Evolutionary conservation across 30 jellyfish, hydroid and myxozoan species (phyloP).

Genomic region (Clytia hemisphaerica): DNA sequence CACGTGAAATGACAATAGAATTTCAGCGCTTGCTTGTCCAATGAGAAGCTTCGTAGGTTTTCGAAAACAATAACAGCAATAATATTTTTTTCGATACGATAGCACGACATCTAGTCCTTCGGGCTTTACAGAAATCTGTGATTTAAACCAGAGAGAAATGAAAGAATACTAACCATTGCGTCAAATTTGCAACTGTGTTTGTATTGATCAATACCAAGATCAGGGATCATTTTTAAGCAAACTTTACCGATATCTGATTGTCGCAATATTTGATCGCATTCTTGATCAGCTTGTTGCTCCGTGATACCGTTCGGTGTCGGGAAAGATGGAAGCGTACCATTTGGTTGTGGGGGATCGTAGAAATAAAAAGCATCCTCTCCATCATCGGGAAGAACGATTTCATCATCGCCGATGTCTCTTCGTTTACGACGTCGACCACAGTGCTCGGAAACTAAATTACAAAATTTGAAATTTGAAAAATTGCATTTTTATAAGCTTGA

Average conservation of each 20-base stretch:
- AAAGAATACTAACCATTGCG: too few species aligned
- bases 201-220: slow-evolving; percentile 24
- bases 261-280: slow-evolving; percentile 14
- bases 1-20: too few species aligned
- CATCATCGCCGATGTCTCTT: slow-evolving; percentile 33
- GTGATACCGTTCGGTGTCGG: slow-evolving; percentile 56
- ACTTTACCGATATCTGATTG: slow-evolving; percentile 30
- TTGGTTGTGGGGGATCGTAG: slow-evolving; percentile 22
- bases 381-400: slow-evolving; percentile 48
- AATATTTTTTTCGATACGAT: too few species aligned
- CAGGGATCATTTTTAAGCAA: slow-evolving; percentile 31
- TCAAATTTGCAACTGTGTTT: too few species aligned
- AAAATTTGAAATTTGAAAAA: too few species aligned
- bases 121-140: too few species aligned
- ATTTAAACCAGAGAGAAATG: too few species aligned
- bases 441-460: slow-evolving; percentile 14
- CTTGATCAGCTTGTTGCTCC: neutral
- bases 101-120: too few species aligned
- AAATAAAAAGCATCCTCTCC: slow-evolving; percentile 6
- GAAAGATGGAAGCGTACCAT: slow-evolving; percentile 28
- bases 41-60: too few species aligned
- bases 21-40: too few species aligned
- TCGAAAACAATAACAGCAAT: too few species aligned
- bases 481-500: too few species aligned
- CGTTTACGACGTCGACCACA: slow-evolving; percentile 32